These are phyloP conservation scores for Karalla daura DNA, from an alignment of 2,797 vertebrate species.

Conservation along the genomic window DNA sequence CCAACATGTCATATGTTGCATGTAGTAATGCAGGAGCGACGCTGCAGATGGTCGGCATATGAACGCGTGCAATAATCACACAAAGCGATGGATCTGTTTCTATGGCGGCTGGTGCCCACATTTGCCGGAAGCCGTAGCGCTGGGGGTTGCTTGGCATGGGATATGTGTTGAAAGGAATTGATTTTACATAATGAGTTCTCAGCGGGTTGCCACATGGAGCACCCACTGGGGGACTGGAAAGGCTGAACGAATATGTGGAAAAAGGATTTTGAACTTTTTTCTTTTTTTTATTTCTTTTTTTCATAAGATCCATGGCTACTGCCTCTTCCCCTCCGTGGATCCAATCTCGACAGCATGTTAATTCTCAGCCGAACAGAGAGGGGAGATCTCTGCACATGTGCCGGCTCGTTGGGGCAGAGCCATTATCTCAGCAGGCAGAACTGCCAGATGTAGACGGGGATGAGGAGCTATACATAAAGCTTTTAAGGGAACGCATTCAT, in stretches of 20 bases:
- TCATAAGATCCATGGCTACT: slow-evolving; percentile 13
- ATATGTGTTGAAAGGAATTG: slow-evolving; percentile 57
- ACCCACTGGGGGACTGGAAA: slow-evolving; percentile 41
- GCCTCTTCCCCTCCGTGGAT: slow-evolving; percentile 10
- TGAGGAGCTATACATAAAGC: slow-evolving; percentile 1
- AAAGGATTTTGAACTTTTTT: slow-evolving; percentile 54
- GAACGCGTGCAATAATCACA: slow-evolving; percentile 33
- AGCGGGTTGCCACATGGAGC: slow-evolving; percentile 46
- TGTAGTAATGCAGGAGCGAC: slow-evolving; percentile 8
- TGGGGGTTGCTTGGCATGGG: slow-evolving; percentile 42
- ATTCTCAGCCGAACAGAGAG: slow-evolving; percentile 5
- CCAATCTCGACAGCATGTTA: slow-evolving; percentile 19
- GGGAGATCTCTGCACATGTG: slow-evolving; percentile 13
- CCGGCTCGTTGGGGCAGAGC: not conserved
- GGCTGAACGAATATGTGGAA: slow-evolving; percentile 42
- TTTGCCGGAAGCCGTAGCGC: slow-evolving; percentile 45
- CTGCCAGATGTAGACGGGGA: not conserved
- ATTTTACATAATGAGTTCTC: slow-evolving; percentile 74
- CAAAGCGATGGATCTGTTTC: slow-evolving; percentile 37
- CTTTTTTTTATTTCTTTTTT: too few species aligned
- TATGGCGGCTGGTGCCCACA: slow-evolving; percentile 37
- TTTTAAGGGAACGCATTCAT: not conserved
- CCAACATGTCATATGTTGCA: not conserved
- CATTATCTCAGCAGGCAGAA: not conserved
- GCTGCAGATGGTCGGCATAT: slow-evolving; percentile 37